Base-by-base conservation (phyloP, 2,888 invertebrate species). In the Diplazon laetatorius region DNA sequence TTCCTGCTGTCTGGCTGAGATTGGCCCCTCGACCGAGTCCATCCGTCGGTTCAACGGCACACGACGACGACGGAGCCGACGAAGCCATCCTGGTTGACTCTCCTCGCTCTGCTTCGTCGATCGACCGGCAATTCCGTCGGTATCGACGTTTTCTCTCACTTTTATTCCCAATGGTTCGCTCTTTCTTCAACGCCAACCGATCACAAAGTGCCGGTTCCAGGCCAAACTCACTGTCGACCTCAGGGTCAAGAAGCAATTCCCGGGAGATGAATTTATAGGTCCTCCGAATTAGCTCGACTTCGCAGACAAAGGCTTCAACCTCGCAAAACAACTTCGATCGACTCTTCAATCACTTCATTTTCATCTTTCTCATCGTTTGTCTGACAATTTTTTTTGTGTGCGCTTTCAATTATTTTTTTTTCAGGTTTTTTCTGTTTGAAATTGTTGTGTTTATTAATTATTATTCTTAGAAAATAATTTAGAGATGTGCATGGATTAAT, bases 201-300 rank as follows among this genome's bases (percentile, higher is more conserved):
- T 82, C 81, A 82, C 80, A 70, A 79, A 79, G n/a, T n/a, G n/a
- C n/a, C n/a, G n/a, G n/a, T n/a, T n/a, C n/a, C n/a, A n/a, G 76
- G 81, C 76, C 76, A 72, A 72, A 73, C 74, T 59, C 78, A 55
- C 71, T 20, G 39, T n/a, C 59, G 72, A 55, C 77, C 82, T 76
- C 68, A 73, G 85, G 85, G 85, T 88, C 87, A 87, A 87, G 87
- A 86, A 85, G 85, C 85, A 87, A 88, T 88, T 86, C 84, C 83
- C 83, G 69, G 52, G 71, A 84, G 87, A 87, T 87, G 86, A 88
- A 88, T 88, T 88, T 87, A 88, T 87, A 84, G 86, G 71, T 85
- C 81, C 78, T 82, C 74, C 80, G 83, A 84, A 87, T 88, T 88
- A 88, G 87, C 87, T 85, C 84, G 82, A n/a, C 78, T 73, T 80